Conservation (phyloP, 2,797 vertebrate species). For the Gallinago nigripennis region DNA sequence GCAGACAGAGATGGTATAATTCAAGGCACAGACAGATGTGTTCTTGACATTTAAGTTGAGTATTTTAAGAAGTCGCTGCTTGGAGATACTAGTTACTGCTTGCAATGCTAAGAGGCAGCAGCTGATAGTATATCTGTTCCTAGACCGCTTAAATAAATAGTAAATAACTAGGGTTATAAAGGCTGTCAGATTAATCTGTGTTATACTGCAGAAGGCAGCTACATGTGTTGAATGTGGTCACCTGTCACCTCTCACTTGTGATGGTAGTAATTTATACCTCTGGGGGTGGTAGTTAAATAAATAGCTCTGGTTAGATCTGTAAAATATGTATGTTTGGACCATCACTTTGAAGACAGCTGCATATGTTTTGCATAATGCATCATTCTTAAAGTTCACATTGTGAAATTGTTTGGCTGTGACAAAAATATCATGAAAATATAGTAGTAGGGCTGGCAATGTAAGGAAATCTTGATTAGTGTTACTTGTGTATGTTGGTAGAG, state of each 20-base stretch:
- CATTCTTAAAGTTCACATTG: neutral
- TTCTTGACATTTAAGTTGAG: conserved; percentile 4
- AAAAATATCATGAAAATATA: neutral
- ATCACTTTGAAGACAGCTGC: neutral
- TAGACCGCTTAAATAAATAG: neutral
- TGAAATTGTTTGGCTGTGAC: neutral
- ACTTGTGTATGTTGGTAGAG: neutral
- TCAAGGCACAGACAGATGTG: neutral
- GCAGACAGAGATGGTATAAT: neutral
- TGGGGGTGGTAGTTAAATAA: fast-evolving
- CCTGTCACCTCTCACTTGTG: neutral
- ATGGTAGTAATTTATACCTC: neutral
- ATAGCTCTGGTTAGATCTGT: neutral
- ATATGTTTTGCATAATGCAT: neutral
- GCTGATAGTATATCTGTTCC: neutral
- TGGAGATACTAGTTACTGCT: neutral
- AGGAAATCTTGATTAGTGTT: neutral
- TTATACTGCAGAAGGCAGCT: neutral
- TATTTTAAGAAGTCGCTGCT: conserved; percentile 20
- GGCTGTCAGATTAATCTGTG: neutral
- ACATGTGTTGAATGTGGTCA: neutral
- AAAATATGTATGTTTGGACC: neutral
- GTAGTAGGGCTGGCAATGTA: neutral
- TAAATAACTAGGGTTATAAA: neutral
- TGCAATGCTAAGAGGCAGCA: neutral